These are phyloP conservation scores for Acrossocheilus fasciatus DNA, from an alignment of 2,797 vertebrate species.

Conservation along the genomic window DNA sequence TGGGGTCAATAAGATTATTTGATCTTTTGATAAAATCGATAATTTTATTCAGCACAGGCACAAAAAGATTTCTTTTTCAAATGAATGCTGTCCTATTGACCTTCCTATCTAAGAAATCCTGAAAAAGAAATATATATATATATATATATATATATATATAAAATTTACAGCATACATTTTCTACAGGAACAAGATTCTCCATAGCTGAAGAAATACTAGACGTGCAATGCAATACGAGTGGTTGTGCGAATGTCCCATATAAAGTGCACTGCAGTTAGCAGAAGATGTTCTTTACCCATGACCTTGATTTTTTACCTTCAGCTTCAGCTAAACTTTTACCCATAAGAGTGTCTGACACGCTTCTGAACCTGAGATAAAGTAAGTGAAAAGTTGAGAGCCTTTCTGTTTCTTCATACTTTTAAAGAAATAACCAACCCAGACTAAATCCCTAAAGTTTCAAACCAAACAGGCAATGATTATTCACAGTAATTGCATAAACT, in stretches of 20 bases:
- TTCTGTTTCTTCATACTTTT: neutral
- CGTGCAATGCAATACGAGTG: neutral
- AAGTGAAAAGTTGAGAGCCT: neutral
- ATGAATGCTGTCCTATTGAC: neutral
- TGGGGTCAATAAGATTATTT: neutral
- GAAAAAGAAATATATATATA: too few relatives aligned
- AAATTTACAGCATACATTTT: neutral
- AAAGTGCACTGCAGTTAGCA: neutral
- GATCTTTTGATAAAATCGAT: too few relatives aligned
- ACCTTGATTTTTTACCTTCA: neutral
- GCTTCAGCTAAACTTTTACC: neutral
- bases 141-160: too few relatives aligned
- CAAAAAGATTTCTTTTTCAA: neutral
- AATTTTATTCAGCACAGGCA: neutral
- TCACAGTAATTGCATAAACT: neutral
- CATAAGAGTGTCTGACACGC: neutral
- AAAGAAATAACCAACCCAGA: neutral
- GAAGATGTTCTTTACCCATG: neutral
- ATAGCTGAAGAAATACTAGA: neutral
- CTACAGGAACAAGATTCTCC: neutral
- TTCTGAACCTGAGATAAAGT: neutral
- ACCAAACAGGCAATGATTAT: neutral
- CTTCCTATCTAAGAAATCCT: too few relatives aligned
- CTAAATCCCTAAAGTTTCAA: neutral
- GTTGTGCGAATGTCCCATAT: neutral